Percentiles rank a stretch among this genome's conserved stretches.
phyloP scores from a whole-genome alignment of 1,140 invertebrate genomes.

The Lysiphlebus fabarum region DNA sequence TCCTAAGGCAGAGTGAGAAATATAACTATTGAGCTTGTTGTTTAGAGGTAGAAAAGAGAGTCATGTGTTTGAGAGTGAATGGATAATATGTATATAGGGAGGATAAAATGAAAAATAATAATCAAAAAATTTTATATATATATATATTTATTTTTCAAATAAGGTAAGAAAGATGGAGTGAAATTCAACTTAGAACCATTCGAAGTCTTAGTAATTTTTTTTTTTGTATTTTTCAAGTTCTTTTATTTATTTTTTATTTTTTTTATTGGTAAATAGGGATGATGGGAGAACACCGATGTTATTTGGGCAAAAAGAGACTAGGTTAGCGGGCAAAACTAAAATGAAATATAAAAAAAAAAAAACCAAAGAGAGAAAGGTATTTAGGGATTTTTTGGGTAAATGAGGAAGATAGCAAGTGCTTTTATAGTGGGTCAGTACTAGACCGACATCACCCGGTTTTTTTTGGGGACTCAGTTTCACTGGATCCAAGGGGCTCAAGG shows the following conservation, averaged over 20 bases:
- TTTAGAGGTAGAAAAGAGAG: conserved; percentile 14
- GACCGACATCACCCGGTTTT: conserved; percentile 39
- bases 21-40: conserved; percentile 15
- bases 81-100: conserved; percentile 22
- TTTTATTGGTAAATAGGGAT: conserved; percentile 6
- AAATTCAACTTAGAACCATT: conserved; percentile 23
- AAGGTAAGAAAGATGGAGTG: conserved; percentile 30
- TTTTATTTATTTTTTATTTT: not conserved
- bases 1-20: not conserved
- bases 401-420: conserved; percentile 52
- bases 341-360: too few relatives aligned
- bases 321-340: conserved; percentile 47
- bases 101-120: too few relatives aligned
- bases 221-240: not conserved
- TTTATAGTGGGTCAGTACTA: conserved; percentile 57
- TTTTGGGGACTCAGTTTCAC: conserved; percentile 4
- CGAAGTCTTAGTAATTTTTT: too few relatives aligned
- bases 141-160: too few relatives aligned
- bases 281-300: conserved; percentile 35
- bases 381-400: conserved; percentile 37
- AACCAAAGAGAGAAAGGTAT: conserved; percentile 36
- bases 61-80: conserved; percentile 2
- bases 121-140: too few relatives aligned
- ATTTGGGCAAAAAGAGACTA: conserved; percentile 47
- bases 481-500: conserved; percentile 28